Percentiles rank a stretch among this genome's conserved stretches.
Conservation (phyloP, 2,797 vertebrate genomes). For the Babyrousa celebensis region DNA sequence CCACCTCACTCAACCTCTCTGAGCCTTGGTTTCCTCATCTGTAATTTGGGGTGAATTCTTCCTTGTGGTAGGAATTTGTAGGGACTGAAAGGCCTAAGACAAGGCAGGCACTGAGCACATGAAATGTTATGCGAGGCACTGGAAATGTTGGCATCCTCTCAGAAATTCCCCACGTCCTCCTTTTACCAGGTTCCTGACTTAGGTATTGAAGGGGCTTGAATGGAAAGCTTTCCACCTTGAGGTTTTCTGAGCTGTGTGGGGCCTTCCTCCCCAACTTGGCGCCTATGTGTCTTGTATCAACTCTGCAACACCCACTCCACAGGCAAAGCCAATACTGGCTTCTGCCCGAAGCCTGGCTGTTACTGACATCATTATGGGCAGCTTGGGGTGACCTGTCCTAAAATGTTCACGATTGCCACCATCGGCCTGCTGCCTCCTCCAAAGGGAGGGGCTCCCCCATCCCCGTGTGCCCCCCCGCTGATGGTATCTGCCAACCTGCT, state of each 20-base stretch:
- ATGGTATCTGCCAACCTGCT: background rate
- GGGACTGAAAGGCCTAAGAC: background rate
- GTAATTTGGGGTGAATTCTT: background rate
- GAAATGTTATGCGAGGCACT: background rate
- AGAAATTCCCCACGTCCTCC: background rate
- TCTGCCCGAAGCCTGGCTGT: background rate
- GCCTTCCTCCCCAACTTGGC: background rate
- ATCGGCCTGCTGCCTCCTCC: background rate
- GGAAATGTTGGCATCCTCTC: background rate
- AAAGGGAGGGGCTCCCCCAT: background rate
- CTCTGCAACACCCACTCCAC: background rate
- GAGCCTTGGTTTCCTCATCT: background rate
- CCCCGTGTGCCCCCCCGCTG: accelerated
- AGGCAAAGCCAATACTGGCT: background rate
- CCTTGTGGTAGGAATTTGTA: background rate
- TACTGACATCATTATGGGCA: accelerated
- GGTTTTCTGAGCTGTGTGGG: background rate
- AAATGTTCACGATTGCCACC: background rate
- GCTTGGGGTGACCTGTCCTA: background rate
- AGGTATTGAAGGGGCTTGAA: accelerated
- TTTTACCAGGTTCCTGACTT: background rate
- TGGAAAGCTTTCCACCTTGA: accelerated
- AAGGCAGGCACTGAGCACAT: background rate
- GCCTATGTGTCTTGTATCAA: accelerated
- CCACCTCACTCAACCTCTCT: background rate